phyloP scores from a whole-genome alignment of 2,888 invertebrate genomes.

The Tricholauxania praeusta region DNA sequence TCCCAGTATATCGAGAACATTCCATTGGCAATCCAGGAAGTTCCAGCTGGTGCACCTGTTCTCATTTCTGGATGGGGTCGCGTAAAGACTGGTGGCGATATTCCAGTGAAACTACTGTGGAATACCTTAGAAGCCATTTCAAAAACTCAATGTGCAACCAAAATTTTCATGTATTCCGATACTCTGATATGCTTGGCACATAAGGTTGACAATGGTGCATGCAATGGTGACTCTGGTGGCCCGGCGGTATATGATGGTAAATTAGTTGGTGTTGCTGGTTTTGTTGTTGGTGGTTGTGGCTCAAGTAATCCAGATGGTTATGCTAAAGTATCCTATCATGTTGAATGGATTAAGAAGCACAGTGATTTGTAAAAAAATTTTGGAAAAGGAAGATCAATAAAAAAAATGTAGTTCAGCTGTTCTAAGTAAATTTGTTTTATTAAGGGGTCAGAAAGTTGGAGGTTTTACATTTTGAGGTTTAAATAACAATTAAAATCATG shows the following conservation, averaged over 20 bases:
- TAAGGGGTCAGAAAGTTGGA: too few relatives aligned
- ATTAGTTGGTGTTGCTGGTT: conserved; percentile 56
- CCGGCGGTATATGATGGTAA: conserved; percentile 53
- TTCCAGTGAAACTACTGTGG: conserved; percentile 53
- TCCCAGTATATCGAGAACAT: conserved; percentile 51
- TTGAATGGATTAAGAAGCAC: conserved; percentile 48
- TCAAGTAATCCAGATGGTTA: conserved; percentile 54
- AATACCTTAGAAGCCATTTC: conserved; percentile 53
- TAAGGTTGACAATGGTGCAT: conserved; percentile 54
- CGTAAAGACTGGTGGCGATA: conserved; percentile 47
- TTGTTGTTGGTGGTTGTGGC: conserved; percentile 54
- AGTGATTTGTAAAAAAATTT: conserved; percentile 40
- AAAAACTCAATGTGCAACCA: conserved; percentile 42
- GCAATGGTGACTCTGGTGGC: conserved; percentile 58
- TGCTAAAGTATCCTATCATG: conserved; percentile 53
- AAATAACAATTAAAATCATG: too few relatives aligned
- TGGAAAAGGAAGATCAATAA: too few relatives aligned
- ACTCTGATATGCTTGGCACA: conserved; percentile 55
- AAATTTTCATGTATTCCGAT: conserved; percentile 44
- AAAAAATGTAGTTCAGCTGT: too few relatives aligned
- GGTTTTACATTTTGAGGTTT: too few relatives aligned
- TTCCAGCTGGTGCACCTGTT: conserved; percentile 47
- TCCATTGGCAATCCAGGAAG: conserved; percentile 48
- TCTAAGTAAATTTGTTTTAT: too few relatives aligned
- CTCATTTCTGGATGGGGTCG: conserved; percentile 59